A percentile compares a stretch with the other conserved stretches of the same genome.
Conservation (phyloP, 2,888 invertebrate species). For the Pheosia tremula region DNA sequence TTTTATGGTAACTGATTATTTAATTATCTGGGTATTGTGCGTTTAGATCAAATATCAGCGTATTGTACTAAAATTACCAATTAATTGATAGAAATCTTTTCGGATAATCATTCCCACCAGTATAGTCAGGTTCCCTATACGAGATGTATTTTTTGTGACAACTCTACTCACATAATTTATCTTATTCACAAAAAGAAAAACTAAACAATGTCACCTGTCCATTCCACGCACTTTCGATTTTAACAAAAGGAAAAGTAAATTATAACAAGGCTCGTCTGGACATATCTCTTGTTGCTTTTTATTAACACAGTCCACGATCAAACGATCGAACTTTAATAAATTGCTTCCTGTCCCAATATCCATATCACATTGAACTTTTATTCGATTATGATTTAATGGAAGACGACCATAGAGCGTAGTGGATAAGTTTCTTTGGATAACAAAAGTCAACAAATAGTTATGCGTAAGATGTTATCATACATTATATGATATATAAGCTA, state of each 20-base stretch:
- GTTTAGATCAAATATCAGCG: not conserved
- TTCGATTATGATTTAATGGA: slow-evolving; percentile 4
- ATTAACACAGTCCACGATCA: slow-evolving; percentile 59
- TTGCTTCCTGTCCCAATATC: slow-evolving; percentile 66
- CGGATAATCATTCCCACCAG: not conserved
- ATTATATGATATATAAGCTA: not conserved
- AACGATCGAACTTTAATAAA: slow-evolving; percentile 71
- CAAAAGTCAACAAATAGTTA: too few species aligned
- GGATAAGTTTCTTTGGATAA: not conserved
- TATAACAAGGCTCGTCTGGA: slow-evolving; percentile 45
- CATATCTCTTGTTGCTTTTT: slow-evolving; percentile 59
- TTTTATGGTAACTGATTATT: slow-evolving; percentile 22
- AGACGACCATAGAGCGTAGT: not conserved
- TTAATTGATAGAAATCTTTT: too few species aligned
- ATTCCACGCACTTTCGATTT: slow-evolving; percentile 40
- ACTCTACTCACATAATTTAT: not conserved
- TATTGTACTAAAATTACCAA: too few species aligned
- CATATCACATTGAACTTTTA: not conserved
- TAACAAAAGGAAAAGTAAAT: slow-evolving; percentile 37
- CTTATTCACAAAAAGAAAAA: not conserved
- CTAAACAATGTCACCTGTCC: slow-evolving; percentile 34
- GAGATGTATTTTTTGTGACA: not conserved
- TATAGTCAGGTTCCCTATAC: not conserved
- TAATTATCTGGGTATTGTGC: not conserved
- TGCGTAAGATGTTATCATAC: too few species aligned